phyloP scores from a whole-genome alignment of 2,113 vertebrate species.

The Strigops habroptila region DNA sequence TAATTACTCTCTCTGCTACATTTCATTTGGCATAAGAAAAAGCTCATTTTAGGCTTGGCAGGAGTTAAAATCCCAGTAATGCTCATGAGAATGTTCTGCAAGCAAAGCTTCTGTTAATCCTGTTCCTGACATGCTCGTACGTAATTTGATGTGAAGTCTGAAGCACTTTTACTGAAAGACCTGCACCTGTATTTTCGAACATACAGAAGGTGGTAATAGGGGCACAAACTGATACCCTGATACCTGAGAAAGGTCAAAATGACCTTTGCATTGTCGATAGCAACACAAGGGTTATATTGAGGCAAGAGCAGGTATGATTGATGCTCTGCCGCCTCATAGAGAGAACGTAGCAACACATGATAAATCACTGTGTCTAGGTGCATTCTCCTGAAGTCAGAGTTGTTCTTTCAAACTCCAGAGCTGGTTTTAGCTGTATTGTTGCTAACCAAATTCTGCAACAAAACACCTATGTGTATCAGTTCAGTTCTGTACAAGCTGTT shows the following conservation, averaged over 20 bases:
- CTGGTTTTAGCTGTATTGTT: neutral
- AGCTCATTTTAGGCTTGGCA: slow-evolving; percentile 37
- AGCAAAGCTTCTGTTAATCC: slow-evolving; percentile 43
- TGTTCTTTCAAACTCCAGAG: neutral
- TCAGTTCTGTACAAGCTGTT: neutral
- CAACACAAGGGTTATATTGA: neutral
- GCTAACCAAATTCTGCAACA: neutral
- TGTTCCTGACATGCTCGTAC: neutral
- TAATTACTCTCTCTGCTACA: neutral
- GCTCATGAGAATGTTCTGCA: slow-evolving; percentile 36
- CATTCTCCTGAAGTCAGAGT: neutral
- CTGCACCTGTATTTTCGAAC: slow-evolving; percentile 23
- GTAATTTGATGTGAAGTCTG: slow-evolving; percentile 33
- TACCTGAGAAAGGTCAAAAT: slow-evolving; percentile 12
- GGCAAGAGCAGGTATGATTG: neutral
- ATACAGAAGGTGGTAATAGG: neutral
- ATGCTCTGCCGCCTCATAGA: neutral
- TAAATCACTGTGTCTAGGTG: neutral
- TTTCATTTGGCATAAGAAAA: slow-evolving; percentile 38
- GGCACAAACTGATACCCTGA: neutral
- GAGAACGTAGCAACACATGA: neutral
- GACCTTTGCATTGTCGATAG: neutral
- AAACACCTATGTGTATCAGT: neutral
- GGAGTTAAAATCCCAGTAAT: slow-evolving; percentile 48
- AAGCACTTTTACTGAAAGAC: slow-evolving; percentile 14